Evolutionary conservation across 2,797 vertebrate genomes (phyloP).

Genomic region (Syndactyla subalaris): DNA sequence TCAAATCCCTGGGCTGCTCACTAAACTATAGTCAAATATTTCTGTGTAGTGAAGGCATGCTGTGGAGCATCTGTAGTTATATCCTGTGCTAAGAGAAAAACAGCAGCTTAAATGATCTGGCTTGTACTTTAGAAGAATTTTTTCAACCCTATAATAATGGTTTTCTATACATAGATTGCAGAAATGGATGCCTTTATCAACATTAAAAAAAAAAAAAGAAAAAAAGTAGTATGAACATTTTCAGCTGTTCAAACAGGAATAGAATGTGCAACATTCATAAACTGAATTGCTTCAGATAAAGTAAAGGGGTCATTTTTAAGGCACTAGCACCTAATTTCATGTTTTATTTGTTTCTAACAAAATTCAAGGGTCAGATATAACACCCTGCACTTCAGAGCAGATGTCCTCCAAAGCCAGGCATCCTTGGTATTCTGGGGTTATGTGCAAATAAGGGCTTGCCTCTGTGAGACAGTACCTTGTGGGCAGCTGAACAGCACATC

Average conservation of each 20-base stretch:
- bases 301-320: background rate
- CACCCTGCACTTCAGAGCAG: background rate
- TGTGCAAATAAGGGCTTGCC: background rate
- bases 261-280: background rate
- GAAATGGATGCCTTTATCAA: constrained; percentile 55
- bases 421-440: background rate
- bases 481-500: background rate
- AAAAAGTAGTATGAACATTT: background rate
- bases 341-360: background rate
- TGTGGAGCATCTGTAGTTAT: constrained; percentile 40
- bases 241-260: constrained; percentile 4
- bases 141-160: constrained; percentile 54
- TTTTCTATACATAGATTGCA: constrained; percentile 60
- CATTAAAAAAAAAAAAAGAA: background rate
- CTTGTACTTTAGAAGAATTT: constrained; percentile 40
- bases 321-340: background rate
- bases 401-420: background rate
- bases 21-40: background rate
- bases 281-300: background rate
- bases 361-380: background rate
- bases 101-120: constrained; percentile 36
- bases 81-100: background rate
- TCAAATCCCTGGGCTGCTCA: background rate
- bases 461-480: background rate
- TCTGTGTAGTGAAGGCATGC: constrained; percentile 27